Conservation (phyloP, 2,113 vertebrate genomes). For the Cairina moschata region DNA sequence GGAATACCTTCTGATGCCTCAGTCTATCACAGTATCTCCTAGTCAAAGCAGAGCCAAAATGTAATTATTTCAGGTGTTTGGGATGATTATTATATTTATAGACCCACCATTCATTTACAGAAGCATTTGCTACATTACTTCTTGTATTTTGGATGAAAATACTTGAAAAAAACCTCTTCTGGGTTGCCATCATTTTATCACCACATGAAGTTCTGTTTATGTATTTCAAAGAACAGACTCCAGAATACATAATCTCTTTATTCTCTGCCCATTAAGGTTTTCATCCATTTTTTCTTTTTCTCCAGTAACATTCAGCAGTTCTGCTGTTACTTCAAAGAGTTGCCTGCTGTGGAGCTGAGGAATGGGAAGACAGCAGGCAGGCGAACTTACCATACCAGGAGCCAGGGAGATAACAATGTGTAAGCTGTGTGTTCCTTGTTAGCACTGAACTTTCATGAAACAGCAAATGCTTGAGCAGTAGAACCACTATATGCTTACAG, state of each 20-base stretch:
- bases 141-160: neutral
- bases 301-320: constrained; percentile 96
- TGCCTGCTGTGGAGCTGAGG: constrained; percentile 94
- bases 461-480: neutral
- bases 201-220: neutral
- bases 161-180: neutral
- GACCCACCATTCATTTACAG: neutral
- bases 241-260: neutral
- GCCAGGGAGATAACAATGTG: constrained; percentile 96
- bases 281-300: neutral
- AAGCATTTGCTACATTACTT: neutral
- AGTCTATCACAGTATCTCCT: neutral
- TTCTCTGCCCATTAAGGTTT: neutral
- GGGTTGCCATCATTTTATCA: neutral
- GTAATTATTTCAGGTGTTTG: neutral
- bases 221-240: neutral
- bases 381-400: constrained; percentile 96
- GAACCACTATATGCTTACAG: neutral
- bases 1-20: neutral
- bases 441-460: neutral
- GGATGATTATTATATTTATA: neutral
- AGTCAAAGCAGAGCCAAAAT: neutral
- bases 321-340: constrained; percentile 97
- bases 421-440: constrained; percentile 77
- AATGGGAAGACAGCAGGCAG: constrained; percentile 96